phyloP scores from a whole-genome alignment of 2,797 vertebrate species.

The Chaetophractus vellerosus region DNA sequence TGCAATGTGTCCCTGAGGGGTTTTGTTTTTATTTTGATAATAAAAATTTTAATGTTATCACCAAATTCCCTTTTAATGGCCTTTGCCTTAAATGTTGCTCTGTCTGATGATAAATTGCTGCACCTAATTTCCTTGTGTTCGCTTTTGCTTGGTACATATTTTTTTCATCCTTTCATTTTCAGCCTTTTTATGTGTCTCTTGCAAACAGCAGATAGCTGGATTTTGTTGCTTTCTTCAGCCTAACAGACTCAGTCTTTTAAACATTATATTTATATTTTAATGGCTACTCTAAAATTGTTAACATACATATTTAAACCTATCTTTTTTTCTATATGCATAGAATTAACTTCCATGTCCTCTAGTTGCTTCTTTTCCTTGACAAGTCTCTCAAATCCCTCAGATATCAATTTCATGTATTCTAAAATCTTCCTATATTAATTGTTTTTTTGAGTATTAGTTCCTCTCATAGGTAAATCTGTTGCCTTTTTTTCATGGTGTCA shows the following conservation, averaged over 20 bases:
- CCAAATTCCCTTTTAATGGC: not conserved
- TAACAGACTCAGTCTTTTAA: constrained; percentile 1
- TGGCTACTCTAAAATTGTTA: not conserved
- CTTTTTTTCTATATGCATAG: not conserved
- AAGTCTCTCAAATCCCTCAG: not conserved
- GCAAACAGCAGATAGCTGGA: not conserved
- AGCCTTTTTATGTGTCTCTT: not conserved
- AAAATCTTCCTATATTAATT: not conserved
- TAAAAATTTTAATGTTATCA: not conserved
- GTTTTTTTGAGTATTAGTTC: not conserved
- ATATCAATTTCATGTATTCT: not conserved
- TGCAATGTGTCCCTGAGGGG: not conserved
- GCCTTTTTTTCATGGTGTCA: not conserved
- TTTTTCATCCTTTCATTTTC: constrained; percentile 11
- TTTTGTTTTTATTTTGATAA: not conserved
- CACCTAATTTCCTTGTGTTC: not conserved
- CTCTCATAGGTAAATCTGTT: not conserved
- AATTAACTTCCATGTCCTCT: not conserved
- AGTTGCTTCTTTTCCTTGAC: not conserved
- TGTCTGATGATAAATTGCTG: not conserved
- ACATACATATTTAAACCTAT: not conserved
- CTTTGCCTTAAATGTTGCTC: constrained; percentile 15
- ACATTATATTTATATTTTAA: not conserved
- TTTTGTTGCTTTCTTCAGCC: constrained; percentile 2
- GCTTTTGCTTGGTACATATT: not conserved